phyloP scores from a whole-genome alignment of 2,797 vertebrate genomes.

The Sciurus vulgaris region DNA sequence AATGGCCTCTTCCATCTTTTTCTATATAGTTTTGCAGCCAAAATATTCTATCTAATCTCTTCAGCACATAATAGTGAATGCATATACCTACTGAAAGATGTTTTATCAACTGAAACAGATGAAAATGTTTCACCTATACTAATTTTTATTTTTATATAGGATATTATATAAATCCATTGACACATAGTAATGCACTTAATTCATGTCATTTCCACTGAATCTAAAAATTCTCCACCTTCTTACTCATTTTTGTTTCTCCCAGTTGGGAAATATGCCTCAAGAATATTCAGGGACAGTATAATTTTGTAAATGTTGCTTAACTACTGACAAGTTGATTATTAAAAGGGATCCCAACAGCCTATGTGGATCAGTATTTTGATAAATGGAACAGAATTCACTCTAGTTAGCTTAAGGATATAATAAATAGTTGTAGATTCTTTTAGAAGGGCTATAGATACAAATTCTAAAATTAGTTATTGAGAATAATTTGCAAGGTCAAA shows the following conservation, averaged over 20 bases:
- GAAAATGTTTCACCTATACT: background rate
- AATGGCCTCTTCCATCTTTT: accelerated
- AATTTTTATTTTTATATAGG: background rate
- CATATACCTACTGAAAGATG: background rate
- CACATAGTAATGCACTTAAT: background rate
- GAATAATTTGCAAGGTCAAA: background rate
- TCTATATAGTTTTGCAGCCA: background rate
- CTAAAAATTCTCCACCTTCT: background rate
- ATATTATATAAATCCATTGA: background rate
- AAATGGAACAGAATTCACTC: background rate
- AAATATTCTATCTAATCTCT: background rate
- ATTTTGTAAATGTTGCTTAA: background rate
- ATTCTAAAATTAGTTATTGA: background rate
- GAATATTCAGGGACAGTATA: background rate
- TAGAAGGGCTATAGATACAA: background rate
- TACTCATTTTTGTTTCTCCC: background rate
- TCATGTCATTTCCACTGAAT: background rate
- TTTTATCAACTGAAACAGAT: background rate
- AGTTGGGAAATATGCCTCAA: background rate
- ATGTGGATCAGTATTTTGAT: background rate
- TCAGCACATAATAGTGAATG: background rate
- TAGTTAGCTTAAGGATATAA: background rate
- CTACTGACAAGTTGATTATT: background rate
- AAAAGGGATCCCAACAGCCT: background rate
- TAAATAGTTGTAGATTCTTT: background rate